Base-by-base conservation (phyloP, 2,888 invertebrate genomes). In the Galerucella calmariensis region DNA sequence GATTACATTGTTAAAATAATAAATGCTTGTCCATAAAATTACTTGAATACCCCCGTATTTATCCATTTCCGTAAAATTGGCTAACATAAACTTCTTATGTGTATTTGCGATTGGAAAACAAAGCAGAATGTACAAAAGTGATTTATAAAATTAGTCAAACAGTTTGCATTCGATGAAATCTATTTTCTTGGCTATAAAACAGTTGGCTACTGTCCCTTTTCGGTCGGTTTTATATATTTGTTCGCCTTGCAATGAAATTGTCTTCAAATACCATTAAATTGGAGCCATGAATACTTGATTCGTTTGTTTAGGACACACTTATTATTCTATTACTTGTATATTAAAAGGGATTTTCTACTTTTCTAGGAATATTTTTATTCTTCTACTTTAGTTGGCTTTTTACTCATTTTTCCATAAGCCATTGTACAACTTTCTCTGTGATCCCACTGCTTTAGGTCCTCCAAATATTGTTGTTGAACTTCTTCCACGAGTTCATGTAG, bases 271-370 rank as follows among this genome's bases (percentile, higher is more conserved):
- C 68, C 75, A 68, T 72, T 59, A 75, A 75, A 75, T 67, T 75
- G 66, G 61, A 58, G 67, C 72, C 65, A 75, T 75, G 72, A 75
- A 75, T 72, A 69, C 44, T 67, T 69, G 72, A 75, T 72, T 75
- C 63, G 69, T 75, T 61, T 75, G 70, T 75, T 72, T 63, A 74
- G 70, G 70, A 8, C 8, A 67, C 68, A 65, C 27, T 41, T 44
- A 69, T 51, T 69, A 51, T 72, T 68, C 68, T 68, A 56, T 71
- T 5, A 65, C 53, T 44, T 46, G 53, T 6, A n/a, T 53, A 8
- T 51, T 27, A 63, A 61, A 24, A 51, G 41, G 41, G 51, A 48
- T 35, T 70, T 63, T 51, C 16, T 24, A 41, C 41, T 68, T 56
- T 20, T 16, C 9, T 35, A 35, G 35, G 35, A 35, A 5, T 35